Evolutionary conservation across 2,113 vertebrate genomes (phyloP), one percentile per base, ranked within the genome.

Genomic region (Paralichthys olivaceus): DNA sequence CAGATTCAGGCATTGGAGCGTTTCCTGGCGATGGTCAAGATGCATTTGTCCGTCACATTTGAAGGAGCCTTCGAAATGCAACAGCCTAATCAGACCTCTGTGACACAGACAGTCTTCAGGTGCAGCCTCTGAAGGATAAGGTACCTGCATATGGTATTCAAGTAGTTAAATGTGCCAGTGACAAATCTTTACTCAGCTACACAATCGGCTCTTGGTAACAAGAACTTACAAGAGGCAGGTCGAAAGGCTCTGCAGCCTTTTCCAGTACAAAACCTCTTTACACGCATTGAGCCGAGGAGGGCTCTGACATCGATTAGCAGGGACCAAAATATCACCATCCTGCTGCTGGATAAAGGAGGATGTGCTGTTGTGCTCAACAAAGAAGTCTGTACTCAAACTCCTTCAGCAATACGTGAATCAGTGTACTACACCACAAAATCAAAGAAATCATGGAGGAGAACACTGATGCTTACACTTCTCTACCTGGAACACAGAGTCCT

Each of bases 301-400:
- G 60, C 51, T 77, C 25, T 68, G 60, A 61, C 49, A 75, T 85
- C 12, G 56, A 76, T 77, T 61, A 58, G 29, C 25, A 68, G 56
- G 47, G 22, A 72, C 66, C 25, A 34, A 60, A 81, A 59, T 72
- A 79, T 77, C 34, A 61, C 22, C 43, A 32, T 66, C 56, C 6
- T 74, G 43, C 47, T 0, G 8, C 7, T n/a, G 53, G 58, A 74
- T 34, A 34, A 45, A 72, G 25, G 53, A 61, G 17, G 29, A 20
- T 29, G 12, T 13, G 61, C 43, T 55, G 17, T 22, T 79, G 55
- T 47, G 53, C 29, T 59, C 57, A 51, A 80, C 74, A 84, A 76
- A 79, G 58, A 19, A 65, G 15, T 37, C 59, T 32, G 22, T 68
- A 23, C 45, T 61, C 5, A 40, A 6, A 40, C 34, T 57, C 40